These are phyloP conservation scores for Porites evermanni DNA, from an alignment of 92 coral and sea anemone genomes.

Conservation along the genomic window DNA sequence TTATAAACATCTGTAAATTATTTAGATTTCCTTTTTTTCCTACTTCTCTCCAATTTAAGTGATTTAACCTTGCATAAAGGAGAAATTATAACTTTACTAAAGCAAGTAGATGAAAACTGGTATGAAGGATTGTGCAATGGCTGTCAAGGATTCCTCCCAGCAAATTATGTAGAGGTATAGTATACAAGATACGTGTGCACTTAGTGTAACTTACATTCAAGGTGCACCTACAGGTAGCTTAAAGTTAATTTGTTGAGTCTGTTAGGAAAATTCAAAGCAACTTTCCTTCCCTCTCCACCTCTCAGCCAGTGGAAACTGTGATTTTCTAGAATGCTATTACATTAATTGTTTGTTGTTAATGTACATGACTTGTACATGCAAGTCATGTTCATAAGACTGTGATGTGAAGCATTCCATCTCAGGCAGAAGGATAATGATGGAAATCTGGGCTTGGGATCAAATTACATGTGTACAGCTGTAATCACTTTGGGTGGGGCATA, in stretches of 20 bases:
- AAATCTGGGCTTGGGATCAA: too few species aligned
- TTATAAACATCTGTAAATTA: too few species aligned
- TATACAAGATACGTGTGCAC: neutral
- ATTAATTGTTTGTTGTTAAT: too few species aligned
- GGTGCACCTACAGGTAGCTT: neutral
- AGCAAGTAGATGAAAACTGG: conserved; percentile 97
- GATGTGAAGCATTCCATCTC: too few species aligned
- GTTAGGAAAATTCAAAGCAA: neutral
- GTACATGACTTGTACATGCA: too few species aligned
- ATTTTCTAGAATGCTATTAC: too few species aligned
- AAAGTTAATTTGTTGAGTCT: neutral
- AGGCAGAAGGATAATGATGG: too few species aligned
- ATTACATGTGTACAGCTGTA: too few species aligned
- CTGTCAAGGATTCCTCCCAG: conserved; percentile 91
- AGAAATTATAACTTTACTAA: conserved; percentile 77
- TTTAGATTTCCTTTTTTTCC: neutral
- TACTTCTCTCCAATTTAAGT: conserved; percentile 26
- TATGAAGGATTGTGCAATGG: conserved; percentile 82
- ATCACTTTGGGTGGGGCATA: too few species aligned
- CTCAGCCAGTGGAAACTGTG: too few species aligned
- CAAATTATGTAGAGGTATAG: conserved; percentile 91
- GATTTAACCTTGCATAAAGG: conserved; percentile 89
- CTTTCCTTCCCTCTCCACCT: neutral
- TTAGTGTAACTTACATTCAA: neutral
- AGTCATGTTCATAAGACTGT: too few species aligned